Base-by-base conservation (phyloP, 1,140 invertebrate species). In the Holcopasites calliopsidis region DNA sequence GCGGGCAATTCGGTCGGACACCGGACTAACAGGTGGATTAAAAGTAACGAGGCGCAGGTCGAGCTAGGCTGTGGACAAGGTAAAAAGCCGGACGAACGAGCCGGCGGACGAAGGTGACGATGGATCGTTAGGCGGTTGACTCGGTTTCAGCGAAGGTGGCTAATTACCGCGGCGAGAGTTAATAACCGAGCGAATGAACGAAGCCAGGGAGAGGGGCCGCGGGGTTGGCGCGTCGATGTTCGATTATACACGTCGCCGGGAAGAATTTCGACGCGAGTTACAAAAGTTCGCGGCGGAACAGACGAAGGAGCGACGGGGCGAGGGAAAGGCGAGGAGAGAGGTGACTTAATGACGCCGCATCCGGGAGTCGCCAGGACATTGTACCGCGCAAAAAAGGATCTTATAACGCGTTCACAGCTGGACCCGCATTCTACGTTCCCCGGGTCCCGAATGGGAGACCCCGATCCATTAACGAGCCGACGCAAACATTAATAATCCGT, bases 321-420 rank as follows among this genome's bases (percentile, higher is more conserved):
- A 47, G n/a, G 38, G 57, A 54, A 60, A 58, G 47, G 62, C 13
- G 57, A 50, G 66, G 62, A 49, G 49, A 54, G 42, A 35, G 65
- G 72, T 62, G 71, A 77, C 80, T 84, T 89, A 90, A 90, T 90
- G 88, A 90, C 79, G 84, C 83, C 77, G 84, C 86, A 90, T 89
- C 87, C 87, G 88, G 88, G 87, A 87, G 82, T 85, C 76, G 82
- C 70, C 82, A 86, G 87, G 86, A 87, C 87, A 86, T 85, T 80
- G 79, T 84, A 77, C 83, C 77, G 65, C 61, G 80, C 82, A 84
- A 87, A 87, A 87, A 88, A 86, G 80, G 64, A 83, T 82, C 79
- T 85, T 82, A 87, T 87, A 89, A 88, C 85, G 79, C 77, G 82
- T 86, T 80, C 74, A 83, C 83, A 85, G 82, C 84, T 87, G 87